phyloP scores from a whole-genome alignment of 2,888 invertebrate species.

The Eupithecia inturbata region DNA sequence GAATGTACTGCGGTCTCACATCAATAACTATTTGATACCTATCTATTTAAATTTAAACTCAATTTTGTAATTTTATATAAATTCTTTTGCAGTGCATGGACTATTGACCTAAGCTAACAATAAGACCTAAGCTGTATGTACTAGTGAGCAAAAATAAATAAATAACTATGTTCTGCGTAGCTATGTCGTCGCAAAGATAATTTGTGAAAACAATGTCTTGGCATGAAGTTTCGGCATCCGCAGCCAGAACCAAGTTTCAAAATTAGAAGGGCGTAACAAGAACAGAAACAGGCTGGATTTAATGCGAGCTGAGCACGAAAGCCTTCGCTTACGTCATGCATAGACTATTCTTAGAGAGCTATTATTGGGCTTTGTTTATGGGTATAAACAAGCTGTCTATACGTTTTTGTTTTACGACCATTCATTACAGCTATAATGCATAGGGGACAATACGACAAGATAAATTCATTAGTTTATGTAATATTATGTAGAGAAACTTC shows the following conservation, averaged over 20 bases:
- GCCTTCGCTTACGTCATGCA: slow-evolving; percentile 41
- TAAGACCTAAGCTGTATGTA: too few relatives aligned
- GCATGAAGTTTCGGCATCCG: slow-evolving; percentile 51
- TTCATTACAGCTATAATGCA: slow-evolving; percentile 4
- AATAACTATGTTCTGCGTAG: too few relatives aligned
- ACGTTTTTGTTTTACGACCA: slow-evolving; percentile 9
- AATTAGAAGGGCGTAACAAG: slow-evolving; percentile 54
- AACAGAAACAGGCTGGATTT: slow-evolving; percentile 49
- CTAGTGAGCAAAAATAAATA: too few relatives aligned
- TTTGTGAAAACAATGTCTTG: slow-evolving; percentile 57
- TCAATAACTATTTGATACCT: too few relatives aligned
- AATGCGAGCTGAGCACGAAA: slow-evolving; percentile 49
- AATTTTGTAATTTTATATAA: too few relatives aligned
- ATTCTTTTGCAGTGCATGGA: too few relatives aligned
- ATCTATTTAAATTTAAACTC: too few relatives aligned
- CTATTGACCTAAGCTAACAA: too few relatives aligned
- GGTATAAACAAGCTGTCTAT: slow-evolving; percentile 19
- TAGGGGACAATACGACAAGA: neutral
- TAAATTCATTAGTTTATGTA: neutral
- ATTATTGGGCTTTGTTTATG: slow-evolving; percentile 16
- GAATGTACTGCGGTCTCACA: too few relatives aligned
- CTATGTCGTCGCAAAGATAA: slow-evolving; percentile 45
- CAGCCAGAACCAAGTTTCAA: slow-evolving; percentile 60
- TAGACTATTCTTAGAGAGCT: slow-evolving; percentile 30
- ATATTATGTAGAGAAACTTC: neutral